A percentile compares a stretch with the other conserved stretches of the same genome.
These are phyloP conservation scores for Prosopocoilus inquinatus DNA, from an alignment of 2,888 invertebrate genomes.

Conservation along the genomic window DNA sequence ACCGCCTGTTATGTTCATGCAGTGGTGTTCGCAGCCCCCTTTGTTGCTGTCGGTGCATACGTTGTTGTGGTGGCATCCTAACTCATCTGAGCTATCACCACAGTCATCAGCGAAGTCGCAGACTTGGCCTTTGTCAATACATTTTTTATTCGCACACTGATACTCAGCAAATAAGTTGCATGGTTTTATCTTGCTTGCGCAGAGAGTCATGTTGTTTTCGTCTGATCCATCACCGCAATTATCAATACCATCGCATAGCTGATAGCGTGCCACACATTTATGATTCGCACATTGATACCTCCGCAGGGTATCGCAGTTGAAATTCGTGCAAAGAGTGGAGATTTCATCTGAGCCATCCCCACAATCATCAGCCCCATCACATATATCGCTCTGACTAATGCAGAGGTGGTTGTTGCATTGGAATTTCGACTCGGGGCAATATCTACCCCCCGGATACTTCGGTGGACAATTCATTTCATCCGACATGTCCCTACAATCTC, in stretches of 20 bases:
- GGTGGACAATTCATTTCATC: conserved; percentile 90
- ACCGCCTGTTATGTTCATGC: conserved; percentile 76
- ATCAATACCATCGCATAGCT: conserved; percentile 87
- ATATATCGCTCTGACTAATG: conserved; percentile 83
- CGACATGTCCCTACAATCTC: conserved; percentile 85
- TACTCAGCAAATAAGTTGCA: conserved; percentile 79
- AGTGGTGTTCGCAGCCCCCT: conserved; percentile 92
- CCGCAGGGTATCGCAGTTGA: conserved; percentile 79
- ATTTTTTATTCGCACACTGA: conserved; percentile 84
- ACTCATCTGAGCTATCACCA: conserved; percentile 85
- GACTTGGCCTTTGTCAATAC: conserved; percentile 73
- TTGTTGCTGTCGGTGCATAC: conserved; percentile 57
- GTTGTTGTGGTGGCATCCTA: conserved; percentile 77
- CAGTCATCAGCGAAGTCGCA: conserved; percentile 92
- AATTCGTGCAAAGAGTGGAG: conserved; percentile 74
- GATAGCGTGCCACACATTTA: conserved; percentile 81
- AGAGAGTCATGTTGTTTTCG: conserved; percentile 91
- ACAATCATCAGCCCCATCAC: conserved; percentile 92
- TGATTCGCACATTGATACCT: conserved; percentile 47
- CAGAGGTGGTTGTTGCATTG: conserved; percentile 92
- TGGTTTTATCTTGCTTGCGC: conserved; percentile 71
- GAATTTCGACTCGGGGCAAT: conserved; percentile 87
- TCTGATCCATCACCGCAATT: conserved; percentile 95
- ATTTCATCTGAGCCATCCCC: conserved; percentile 90
- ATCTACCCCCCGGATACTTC: conserved; percentile 80